Conservation (phyloP, 1,140 invertebrate species). For the Halictus rubicundus region DNA sequence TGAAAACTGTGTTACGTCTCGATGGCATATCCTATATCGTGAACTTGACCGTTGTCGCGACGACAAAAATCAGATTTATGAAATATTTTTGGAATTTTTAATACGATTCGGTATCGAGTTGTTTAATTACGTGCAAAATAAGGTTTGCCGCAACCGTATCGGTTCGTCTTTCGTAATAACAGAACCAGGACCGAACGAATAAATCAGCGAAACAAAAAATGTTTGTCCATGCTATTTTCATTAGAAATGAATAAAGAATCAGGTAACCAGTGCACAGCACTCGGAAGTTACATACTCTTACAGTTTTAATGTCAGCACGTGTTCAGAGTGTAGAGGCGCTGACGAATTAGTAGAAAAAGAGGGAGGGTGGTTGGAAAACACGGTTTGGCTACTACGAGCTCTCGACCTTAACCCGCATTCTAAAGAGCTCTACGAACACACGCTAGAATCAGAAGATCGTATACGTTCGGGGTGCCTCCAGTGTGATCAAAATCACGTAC, state of each 20-base stretch:
- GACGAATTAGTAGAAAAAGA: neutral
- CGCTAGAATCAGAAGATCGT: neutral
- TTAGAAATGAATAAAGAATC: no score
- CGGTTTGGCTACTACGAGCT: neutral
- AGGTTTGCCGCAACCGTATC: no score
- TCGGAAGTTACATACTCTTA: neutral
- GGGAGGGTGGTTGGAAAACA: neutral
- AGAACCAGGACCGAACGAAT: no score
- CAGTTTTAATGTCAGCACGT: neutral
- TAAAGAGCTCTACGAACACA: neutral
- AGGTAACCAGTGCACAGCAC: neutral
- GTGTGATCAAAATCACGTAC: neutral
- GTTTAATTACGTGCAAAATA: no score
- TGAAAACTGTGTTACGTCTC: neutral
- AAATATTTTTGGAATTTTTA: neutral
- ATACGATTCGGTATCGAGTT: no score
- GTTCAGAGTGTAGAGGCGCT: neutral
- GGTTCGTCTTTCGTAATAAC: no score
- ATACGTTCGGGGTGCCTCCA: neutral
- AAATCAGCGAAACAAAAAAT: no score
- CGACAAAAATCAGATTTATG: neutral
- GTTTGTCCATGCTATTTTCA: no score
- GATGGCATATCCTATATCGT: neutral
- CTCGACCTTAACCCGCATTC: conserved; percentile 2
- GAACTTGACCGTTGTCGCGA: no score